Conservation (phyloP, 1,140 invertebrate genomes). For the Zaprionus inermis region DNA sequence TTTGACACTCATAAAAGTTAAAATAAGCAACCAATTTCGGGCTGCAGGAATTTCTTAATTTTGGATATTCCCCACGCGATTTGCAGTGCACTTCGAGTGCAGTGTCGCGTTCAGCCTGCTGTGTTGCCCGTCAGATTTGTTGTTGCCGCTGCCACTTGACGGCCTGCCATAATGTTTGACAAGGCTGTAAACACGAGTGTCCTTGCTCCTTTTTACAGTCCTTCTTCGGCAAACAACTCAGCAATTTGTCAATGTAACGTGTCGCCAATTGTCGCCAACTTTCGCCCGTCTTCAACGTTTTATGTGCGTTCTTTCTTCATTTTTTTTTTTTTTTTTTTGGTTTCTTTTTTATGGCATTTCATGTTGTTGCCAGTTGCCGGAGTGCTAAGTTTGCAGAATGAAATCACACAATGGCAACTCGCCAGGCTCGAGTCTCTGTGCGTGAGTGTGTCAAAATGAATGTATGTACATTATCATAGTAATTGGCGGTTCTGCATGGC, state of each 20-base stretch:
- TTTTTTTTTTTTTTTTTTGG: conserved; percentile 16
- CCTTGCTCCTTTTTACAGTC: conserved; percentile 23
- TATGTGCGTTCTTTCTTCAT: conserved; percentile 29
- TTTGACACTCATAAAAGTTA: conserved; percentile 18
- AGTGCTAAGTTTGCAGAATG: conserved; percentile 59
- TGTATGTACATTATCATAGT: conserved; percentile 48
- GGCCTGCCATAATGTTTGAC: conserved; percentile 14
- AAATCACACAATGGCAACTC: conserved; percentile 65
- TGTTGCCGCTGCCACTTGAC: not conserved
- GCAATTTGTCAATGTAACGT: conserved; percentile 79
- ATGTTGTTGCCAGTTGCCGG: conserved; percentile 35
- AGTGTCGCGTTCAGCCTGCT: not conserved
- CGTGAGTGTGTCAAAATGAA: conserved; percentile 31
- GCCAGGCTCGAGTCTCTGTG: conserved; percentile 28
- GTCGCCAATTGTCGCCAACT: conserved; percentile 70
- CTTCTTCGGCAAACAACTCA: conserved; percentile 30
- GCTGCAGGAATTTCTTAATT: not conserved
- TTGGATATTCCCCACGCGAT: not conserved
- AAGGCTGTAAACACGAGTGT: conserved; percentile 29
- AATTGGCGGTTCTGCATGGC: conserved; percentile 47
- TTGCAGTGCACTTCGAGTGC: not conserved
- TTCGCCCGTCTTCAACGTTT: not conserved
- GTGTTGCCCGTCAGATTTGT: not conserved
- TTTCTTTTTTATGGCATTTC: conserved; percentile 31
- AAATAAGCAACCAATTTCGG: conserved; percentile 2